A percentile compares a stretch with the other conserved stretches of the same genome.
phyloP scores from a whole-genome alignment of 2,113 vertebrate species.

The Sphaerodactylus townsendi region DNA sequence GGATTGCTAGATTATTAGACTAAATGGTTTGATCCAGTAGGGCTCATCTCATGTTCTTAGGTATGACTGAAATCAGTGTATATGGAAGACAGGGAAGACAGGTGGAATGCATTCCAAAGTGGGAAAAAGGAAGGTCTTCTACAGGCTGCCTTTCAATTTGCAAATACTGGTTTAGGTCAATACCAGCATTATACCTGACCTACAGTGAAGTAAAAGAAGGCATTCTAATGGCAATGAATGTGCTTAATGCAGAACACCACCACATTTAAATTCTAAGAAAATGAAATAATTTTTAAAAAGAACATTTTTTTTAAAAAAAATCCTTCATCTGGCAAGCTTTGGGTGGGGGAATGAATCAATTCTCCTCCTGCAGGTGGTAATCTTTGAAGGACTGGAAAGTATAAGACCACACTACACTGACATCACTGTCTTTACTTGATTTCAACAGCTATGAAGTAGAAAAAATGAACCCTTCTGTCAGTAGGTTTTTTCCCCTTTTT shows the following conservation, averaged over 20 bases:
- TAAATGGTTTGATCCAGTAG: no score
- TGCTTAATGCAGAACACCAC: neutral
- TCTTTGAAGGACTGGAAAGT: neutral
- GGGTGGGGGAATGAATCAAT: neutral
- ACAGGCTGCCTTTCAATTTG: no score
- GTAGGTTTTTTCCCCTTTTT: constrained; percentile 13
- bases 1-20: no score
- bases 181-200: neutral
- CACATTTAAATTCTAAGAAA: neutral
- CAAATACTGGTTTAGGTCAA: neutral
- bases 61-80: no score
- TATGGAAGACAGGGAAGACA: no score
- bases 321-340: neutral
- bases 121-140: no score
- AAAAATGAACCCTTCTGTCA: neutral
- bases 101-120: neutral
- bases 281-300: no score
- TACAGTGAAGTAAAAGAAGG: neutral
- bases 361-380: neutral
- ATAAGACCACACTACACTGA: accelerated
- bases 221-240: neutral
- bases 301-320: neutral
- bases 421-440: accelerated
- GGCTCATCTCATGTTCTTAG: no score
- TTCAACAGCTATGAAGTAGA: neutral